A percentile compares a stretch with the other conserved stretches of the same genome.
phyloP scores from a whole-genome alignment of 2,888 invertebrate species.

The Nebria salina region DNA sequence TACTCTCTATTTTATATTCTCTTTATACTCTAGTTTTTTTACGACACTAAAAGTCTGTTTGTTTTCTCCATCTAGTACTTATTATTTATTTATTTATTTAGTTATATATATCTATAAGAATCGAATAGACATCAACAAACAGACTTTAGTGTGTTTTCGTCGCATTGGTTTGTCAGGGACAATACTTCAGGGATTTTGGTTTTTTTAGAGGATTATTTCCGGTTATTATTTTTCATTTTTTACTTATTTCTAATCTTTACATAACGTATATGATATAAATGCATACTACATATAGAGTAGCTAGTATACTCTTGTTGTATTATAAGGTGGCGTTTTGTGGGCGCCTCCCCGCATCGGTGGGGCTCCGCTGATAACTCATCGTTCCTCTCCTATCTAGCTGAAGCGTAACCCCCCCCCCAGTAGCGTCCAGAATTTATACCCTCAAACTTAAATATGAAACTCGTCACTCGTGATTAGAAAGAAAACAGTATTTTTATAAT shows the following conservation, averaged over 20 bases:
- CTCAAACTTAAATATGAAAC: background rate
- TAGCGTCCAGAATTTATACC: background rate
- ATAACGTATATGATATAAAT: background rate
- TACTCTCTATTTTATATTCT: background rate
- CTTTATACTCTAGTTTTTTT: background rate
- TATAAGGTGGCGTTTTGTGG: background rate
- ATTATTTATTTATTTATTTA: background rate
- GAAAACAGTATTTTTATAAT: constrained; percentile 45
- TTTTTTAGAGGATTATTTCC: constrained; percentile 2
- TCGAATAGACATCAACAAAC: too few species aligned
- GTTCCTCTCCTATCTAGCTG: background rate
- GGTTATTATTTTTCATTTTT: background rate
- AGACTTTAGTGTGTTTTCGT: background rate
- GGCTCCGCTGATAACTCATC: background rate
- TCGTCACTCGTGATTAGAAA: constrained; percentile 13
- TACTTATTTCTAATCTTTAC: background rate
- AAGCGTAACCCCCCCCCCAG: background rate
- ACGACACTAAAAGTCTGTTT: background rate
- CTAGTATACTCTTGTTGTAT: background rate
- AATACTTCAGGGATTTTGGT: constrained; percentile 21
- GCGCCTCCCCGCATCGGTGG: background rate
- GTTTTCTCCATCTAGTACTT: background rate
- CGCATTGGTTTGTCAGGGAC: constrained; percentile 24
- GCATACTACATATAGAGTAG: background rate
- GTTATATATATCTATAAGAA: background rate